Evolutionary conservation across 2,888 invertebrate genomes (phyloP).

Genomic region (Aleiodes testaceus): DNA sequence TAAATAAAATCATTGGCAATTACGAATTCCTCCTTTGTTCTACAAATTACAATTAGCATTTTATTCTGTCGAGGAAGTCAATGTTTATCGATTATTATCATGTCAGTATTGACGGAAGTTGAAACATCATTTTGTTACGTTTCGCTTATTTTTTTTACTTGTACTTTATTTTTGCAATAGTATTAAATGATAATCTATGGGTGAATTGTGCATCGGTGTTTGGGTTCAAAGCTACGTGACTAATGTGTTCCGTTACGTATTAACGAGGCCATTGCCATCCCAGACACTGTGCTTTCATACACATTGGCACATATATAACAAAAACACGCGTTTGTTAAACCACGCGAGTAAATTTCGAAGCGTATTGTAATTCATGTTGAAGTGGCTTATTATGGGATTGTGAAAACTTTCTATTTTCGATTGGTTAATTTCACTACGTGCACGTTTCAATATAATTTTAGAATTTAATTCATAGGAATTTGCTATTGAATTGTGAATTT

Average conservation of each 20-base stretch:
- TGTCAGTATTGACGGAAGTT: too few species aligned
- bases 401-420: constrained; percentile 28
- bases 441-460: neutral
- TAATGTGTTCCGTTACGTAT: constrained; percentile 49
- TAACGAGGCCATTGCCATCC: constrained; percentile 54
- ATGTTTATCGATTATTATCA: too few species aligned
- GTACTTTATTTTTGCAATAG: neutral
- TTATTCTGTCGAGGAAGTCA: too few species aligned
- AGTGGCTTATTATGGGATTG: constrained; percentile 39
- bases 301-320: constrained; percentile 22
- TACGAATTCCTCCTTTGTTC: too few species aligned
- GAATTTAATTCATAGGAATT: neutral
- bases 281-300: constrained; percentile 34
- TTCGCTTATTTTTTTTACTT: neutral
- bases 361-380: constrained; percentile 28
- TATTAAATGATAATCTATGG: constrained; percentile 20
- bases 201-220: constrained; percentile 28
- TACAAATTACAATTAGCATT: too few species aligned
- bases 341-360: constrained; percentile 26
- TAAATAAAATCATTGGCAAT: too few species aligned
- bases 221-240: constrained; percentile 46
- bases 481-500: neutral
- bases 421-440: constrained; percentile 15
- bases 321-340: constrained; percentile 22
- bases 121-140: too few species aligned